Evolutionary conservation across 2,888 invertebrate genomes (phyloP).

Genomic region (Catotricha subobsoleta): DNA sequence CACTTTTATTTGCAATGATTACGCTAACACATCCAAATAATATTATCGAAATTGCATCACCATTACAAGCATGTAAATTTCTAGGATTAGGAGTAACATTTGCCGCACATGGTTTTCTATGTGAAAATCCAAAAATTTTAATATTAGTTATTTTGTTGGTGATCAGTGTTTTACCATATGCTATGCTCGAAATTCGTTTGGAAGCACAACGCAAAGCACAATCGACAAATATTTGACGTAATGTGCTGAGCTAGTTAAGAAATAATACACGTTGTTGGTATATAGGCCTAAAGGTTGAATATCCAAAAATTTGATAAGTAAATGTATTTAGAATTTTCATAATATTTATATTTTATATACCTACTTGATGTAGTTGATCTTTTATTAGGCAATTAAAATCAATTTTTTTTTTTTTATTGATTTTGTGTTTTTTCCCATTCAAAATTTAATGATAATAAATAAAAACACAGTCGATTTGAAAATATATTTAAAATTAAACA

Average conservation of each 20-base stretch:
- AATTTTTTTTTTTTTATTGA: too few species aligned
- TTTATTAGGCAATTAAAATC: too few species aligned
- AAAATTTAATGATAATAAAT: too few species aligned
- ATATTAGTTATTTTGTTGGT: conserved; percentile 25
- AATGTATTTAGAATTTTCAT: too few species aligned
- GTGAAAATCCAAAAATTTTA: conserved; percentile 30
- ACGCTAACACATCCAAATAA: conserved; percentile 28
- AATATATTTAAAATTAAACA: too few species aligned
- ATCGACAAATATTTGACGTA: conserved; percentile 27
- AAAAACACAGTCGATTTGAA: too few species aligned
- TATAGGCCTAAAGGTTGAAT: too few species aligned
- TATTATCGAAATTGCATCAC: conserved; percentile 27
- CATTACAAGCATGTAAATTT: conserved; percentile 39
- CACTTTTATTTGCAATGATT: conserved; percentile 32
- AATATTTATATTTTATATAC: too few species aligned
- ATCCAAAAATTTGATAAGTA: too few species aligned
- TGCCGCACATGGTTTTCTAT: conserved; percentile 41
- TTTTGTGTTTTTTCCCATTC: too few species aligned
- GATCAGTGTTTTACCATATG: conserved; percentile 27
- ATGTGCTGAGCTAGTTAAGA: conserved; percentile 11
- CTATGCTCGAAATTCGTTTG: conserved; percentile 26
- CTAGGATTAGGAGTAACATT: conserved; percentile 45
- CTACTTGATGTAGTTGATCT: too few species aligned
- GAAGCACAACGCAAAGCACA: conserved; percentile 28
- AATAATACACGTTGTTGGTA: too few species aligned